Conservation (phyloP, 2,888 invertebrate species). For the Synergus itoensis region DNA sequence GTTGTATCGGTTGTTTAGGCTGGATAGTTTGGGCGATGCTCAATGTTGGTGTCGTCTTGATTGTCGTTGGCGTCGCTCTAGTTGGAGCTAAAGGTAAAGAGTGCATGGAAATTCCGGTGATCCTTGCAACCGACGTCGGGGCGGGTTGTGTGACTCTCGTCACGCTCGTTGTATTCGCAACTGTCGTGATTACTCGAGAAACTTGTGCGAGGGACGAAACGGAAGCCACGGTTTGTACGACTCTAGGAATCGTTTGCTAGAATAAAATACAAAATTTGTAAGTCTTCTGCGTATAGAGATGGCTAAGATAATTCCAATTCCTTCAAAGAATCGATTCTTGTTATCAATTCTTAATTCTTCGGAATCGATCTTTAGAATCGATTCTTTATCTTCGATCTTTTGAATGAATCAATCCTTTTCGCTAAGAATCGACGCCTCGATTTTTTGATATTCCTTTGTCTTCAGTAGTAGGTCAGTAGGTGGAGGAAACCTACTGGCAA, state of each 20-base stretch:
- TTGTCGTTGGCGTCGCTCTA: slow-evolving; percentile 68
- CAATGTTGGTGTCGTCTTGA: slow-evolving; percentile 61
- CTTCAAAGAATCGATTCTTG: too few relatives aligned
- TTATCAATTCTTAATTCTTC: too few relatives aligned
- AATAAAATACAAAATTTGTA: not conserved
- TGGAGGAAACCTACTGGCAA: too few relatives aligned
- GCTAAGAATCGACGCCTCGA: too few relatives aligned
- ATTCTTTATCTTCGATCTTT: not conserved
- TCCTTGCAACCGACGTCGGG: slow-evolving; percentile 71
- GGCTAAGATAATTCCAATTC: too few relatives aligned
- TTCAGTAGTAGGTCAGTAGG: too few relatives aligned
- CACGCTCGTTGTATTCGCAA: slow-evolving; percentile 68
- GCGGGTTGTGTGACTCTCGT: slow-evolving; percentile 69
- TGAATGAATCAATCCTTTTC: too few relatives aligned
- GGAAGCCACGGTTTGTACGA: slow-evolving; percentile 74
- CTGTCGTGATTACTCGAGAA: slow-evolving; percentile 72
- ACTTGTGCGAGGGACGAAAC: slow-evolving; percentile 70
- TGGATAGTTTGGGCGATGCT: slow-evolving; percentile 71
- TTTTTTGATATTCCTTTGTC: too few relatives aligned
- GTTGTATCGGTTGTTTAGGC: slow-evolving; percentile 65
- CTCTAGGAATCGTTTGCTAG: slow-evolving; percentile 66
- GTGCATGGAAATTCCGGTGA: slow-evolving; percentile 74
- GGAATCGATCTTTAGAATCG: not conserved
- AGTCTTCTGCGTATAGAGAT: not conserved
- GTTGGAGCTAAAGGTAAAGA: slow-evolving; percentile 71